phyloP scores from a whole-genome alignment of 1,140 invertebrate genomes.

The Cydia pomonella region DNA sequence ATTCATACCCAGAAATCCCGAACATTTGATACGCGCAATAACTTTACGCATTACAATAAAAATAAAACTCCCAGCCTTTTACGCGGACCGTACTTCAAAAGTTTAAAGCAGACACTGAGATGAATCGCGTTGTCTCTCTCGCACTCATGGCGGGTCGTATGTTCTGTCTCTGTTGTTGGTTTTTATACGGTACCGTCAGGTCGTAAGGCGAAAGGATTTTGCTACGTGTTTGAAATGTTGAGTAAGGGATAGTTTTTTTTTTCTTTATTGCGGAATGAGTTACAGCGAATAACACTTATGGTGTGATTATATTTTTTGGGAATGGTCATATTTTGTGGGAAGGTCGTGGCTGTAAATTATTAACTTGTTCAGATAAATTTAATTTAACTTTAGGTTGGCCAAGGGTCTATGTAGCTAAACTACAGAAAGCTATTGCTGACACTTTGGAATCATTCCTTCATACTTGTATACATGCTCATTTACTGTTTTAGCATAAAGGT shows the following conservation, averaged over 20 bases:
- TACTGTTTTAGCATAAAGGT: too few relatives aligned
- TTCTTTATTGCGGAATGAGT: constrained; percentile 2
- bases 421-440: too few relatives aligned
- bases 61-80: constrained; percentile 25
- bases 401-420: too few relatives aligned
- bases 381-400: neutral
- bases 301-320: neutral
- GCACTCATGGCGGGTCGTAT: neutral
- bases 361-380: neutral
- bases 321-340: neutral
- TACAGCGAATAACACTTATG: constrained; percentile 25
- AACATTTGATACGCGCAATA: constrained; percentile 26
- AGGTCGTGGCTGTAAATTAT: neutral
- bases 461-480: too few relatives aligned
- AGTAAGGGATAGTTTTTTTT: constrained; percentile 10
- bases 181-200: constrained; percentile 22
- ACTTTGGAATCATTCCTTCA: too few relatives aligned
- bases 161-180: neutral
- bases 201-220: constrained; percentile 29
- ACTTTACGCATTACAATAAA: constrained; percentile 30
- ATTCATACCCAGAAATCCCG: constrained; percentile 20
- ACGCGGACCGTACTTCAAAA: constrained; percentile 29
- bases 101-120: neutral
- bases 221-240: constrained; percentile 4
- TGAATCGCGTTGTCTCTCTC: neutral